phyloP scores from a whole-genome alignment of 2,113 vertebrate genomes.

The Clarias magur region DNA sequence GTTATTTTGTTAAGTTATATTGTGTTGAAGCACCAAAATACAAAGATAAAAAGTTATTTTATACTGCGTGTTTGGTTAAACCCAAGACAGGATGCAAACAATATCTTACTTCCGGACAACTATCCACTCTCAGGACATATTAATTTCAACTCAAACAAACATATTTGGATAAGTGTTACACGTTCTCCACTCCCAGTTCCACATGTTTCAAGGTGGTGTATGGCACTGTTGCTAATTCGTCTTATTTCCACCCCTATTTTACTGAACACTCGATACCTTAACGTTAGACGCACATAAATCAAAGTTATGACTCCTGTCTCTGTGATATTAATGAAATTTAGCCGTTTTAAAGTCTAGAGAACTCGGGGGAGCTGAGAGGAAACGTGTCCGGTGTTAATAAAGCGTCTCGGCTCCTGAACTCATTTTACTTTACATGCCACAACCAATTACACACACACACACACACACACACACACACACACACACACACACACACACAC shows the following conservation, averaged over 20 bases:
- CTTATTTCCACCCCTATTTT: constrained; percentile 63
- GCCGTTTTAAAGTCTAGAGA: constrained; percentile 67
- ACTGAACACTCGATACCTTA: constrained; percentile 68
- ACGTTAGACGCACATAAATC: constrained; percentile 65
- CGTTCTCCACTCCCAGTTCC: constrained; percentile 37
- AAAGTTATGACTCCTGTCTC: constrained; percentile 65
- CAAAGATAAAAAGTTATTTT: not conserved
- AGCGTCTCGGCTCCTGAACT: constrained; percentile 65
- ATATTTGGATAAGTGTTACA: constrained; percentile 37
- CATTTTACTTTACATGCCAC: constrained; percentile 68
- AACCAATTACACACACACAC: constrained; percentile 64
- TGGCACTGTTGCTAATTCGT: constrained; percentile 65
- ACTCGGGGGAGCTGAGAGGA: constrained; percentile 68
- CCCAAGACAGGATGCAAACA: not conserved
- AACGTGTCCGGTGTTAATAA: constrained; percentile 72
- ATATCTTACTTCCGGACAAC: not conserved
- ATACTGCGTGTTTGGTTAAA: not conserved
- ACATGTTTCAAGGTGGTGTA: constrained; percentile 39
- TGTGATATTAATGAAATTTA: constrained; percentile 74
- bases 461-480: not conserved
- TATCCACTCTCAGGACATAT: constrained; percentile 25
- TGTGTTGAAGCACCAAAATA: not conserved
- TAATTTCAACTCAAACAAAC: constrained; percentile 37
- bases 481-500: not conserved
- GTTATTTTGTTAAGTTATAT: not conserved